phyloP scores from a whole-genome alignment of 2,888 invertebrate species.

The Drosophila paracracens region DNA sequence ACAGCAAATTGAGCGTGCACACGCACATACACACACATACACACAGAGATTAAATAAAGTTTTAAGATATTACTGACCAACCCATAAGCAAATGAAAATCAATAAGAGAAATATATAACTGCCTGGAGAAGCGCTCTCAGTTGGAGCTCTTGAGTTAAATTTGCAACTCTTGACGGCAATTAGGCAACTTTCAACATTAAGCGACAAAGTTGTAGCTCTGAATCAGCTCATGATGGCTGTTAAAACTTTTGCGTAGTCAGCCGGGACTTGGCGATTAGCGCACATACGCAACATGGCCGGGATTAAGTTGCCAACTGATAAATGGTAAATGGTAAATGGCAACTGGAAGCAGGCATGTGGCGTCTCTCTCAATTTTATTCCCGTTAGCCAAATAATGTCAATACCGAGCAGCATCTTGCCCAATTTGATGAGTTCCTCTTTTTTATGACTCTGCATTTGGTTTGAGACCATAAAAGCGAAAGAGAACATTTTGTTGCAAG shows the following conservation, averaged over 20 bases:
- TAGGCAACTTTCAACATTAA: constrained; percentile 24
- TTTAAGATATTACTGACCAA: not conserved
- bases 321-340: not conserved
- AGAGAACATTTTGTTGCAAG: not conserved
- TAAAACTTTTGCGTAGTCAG: constrained; percentile 42
- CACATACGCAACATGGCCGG: constrained; percentile 45
- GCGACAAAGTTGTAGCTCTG: constrained; percentile 15
- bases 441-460: constrained; percentile 30
- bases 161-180: constrained; percentile 27
- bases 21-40: not conserved
- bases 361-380: constrained; percentile 27
- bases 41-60: not conserved
- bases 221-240: constrained; percentile 23
- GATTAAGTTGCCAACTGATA: not conserved
- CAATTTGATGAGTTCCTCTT: constrained; percentile 29
- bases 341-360: constrained; percentile 5
- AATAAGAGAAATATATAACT: constrained; percentile 1
- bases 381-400: constrained; percentile 28
- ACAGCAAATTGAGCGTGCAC: not conserved
- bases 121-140: not conserved
- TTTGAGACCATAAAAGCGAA: constrained; percentile 4
- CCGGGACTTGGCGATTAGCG: constrained; percentile 32
- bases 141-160: not conserved
- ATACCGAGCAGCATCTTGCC: constrained; percentile 18
- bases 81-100: constrained; percentile 1